A percentile compares a stretch with the other conserved stretches of the same genome.
Evolutionary conservation across 2,888 invertebrate species (phyloP).

Genomic region (Apamea monoglypha): DNA sequence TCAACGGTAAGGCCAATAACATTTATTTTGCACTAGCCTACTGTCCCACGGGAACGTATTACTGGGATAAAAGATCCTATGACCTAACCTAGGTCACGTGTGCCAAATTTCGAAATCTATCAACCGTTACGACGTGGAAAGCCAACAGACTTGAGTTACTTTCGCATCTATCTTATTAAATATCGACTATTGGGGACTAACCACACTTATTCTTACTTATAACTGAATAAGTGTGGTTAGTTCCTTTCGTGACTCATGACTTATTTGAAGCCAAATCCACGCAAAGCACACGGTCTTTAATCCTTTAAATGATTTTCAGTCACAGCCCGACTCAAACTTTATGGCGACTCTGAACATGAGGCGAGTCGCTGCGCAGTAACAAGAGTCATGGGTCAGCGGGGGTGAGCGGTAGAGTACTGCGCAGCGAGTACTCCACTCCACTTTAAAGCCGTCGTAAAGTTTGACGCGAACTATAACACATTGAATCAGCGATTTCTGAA

Average conservation of each 20-base stretch:
- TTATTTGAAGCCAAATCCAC: not conserved
- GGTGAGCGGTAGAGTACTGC: not conserved
- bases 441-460: not conserved
- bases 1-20: conserved; percentile 4
- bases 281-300: not conserved
- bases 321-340: not conserved
- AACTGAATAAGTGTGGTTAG: not conserved
- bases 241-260: not conserved
- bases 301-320: not conserved
- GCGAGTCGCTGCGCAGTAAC: not conserved
- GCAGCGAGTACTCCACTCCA: no score
- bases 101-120: not conserved
- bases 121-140: not conserved
- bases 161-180: not conserved
- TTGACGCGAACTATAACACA: not conserved
- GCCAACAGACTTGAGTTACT: not conserved
- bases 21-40: not conserved
- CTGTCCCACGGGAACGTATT: not conserved
- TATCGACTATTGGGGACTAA: not conserved
- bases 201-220: not conserved
- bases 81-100: not conserved
- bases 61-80: not conserved
- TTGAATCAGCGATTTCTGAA: not conserved
- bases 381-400: not conserved
- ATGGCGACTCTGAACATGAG: not conserved